Base-by-base conservation (phyloP, 2,888 invertebrate species). In the Eupeodes luniger region DNA sequence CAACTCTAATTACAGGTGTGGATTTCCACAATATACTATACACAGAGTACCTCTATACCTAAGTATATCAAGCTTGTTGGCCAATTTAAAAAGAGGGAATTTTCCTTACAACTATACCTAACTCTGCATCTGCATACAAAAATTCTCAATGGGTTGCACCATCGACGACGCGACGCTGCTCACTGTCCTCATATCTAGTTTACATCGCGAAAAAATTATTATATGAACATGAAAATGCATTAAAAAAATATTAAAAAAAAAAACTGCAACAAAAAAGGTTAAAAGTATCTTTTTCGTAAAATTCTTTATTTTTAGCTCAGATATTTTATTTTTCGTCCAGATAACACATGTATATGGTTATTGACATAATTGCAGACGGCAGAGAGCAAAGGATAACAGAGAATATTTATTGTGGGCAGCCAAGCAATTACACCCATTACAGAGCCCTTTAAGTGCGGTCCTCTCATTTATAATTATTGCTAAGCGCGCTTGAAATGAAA, bases 351-450 rank as follows among this genome's bases (percentile, higher is more conserved):
- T 77, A 84, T 88, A 90, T 91, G 90, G 91, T 91, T 91, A 91
- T 90, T 91, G 91, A 89, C 90, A 91, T 91, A 91, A 92, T 91
- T 92, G 90, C 89, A 90, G 90, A 89, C 89, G 90, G 89, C 89
- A 82, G 70, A 57, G 77, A 76, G 80, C 74, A 77, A 84, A 88
- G 90, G 90, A 90, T 85, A 89, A 90, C 87, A 89, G 87, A 83
- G 90, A 87, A 90, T 89, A 89, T 90, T 90, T 89, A 90, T 90
- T 81, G 85, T 81, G 90, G 89, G 89, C 87, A 90, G 90, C 85
- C 87, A 90, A 84, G 81, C 87, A 89, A 86, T 87, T 89, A 86
- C 78, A 87, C 89, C 81, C 88, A 88, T 88, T 85, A 84, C 77
- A 62, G 88, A 59, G 40, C 84, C 88, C 78, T 69, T 81, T 81